These are phyloP conservation scores for Myopa tessellatipennis DNA, from an alignment of 2,888 invertebrate genomes.

Conservation along the genomic window DNA sequence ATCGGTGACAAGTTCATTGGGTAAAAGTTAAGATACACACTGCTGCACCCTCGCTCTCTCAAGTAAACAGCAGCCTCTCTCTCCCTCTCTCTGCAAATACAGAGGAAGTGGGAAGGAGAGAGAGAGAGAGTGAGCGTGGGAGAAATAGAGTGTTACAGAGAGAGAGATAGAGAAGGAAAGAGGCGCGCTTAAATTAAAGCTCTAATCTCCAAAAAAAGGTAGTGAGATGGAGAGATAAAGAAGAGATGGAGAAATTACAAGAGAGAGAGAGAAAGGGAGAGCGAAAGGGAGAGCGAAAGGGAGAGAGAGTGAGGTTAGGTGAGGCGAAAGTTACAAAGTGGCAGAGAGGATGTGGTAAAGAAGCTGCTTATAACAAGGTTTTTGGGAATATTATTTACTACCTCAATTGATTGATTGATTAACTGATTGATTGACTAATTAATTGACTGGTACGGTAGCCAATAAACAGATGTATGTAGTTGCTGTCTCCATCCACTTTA, in stretches of 20 bases:
- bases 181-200: too few relatives aligned
- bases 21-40: neutral
- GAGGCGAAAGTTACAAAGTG: neutral
- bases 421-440: too few relatives aligned
- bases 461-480: too few relatives aligned
- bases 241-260: neutral
- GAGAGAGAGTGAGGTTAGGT: neutral
- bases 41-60: neutral
- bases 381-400: neutral
- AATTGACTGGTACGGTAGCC: too few relatives aligned
- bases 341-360: neutral
- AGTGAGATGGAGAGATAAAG: neutral
- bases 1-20: neutral
- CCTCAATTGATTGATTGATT: too few relatives aligned
- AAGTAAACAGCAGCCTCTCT: neutral
- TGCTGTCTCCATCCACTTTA: too few relatives aligned
- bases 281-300: neutral
- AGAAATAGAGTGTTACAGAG: slow-evolving; percentile 5
- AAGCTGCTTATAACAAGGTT: neutral
- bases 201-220: neutral
- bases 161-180: neutral
- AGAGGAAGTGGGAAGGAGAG: neutral
- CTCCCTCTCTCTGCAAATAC: too few relatives aligned
- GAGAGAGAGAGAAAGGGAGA: neutral
- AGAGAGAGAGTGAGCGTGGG: slow-evolving; percentile 18